Percentiles rank a stretch among this genome's conserved stretches.
These are phyloP conservation scores for Pseudobourletiella spinata DNA, from an alignment of 1,140 invertebrate genomes.

Conservation along the genomic window DNA sequence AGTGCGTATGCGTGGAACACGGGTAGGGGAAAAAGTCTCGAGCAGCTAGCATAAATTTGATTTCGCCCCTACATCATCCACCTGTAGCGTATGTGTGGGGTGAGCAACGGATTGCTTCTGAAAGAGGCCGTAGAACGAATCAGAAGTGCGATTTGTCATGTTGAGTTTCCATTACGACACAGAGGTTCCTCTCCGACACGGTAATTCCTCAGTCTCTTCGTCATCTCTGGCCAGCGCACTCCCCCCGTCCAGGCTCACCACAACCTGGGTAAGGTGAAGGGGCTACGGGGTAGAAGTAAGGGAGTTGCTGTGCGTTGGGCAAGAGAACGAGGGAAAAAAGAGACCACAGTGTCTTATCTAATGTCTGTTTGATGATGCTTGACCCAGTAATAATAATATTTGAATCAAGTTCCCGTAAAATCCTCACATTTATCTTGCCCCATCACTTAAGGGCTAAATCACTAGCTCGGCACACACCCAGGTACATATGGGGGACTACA, in stretches of 20 bases:
- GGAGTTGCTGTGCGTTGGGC: too few species aligned
- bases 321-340: background rate
- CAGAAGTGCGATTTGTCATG: conserved; percentile 21
- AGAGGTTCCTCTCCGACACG: conserved; percentile 14
- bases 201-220: background rate
- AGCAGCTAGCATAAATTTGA: too few species aligned
- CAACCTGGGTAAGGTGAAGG: too few species aligned
- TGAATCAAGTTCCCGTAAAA: background rate
- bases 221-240: too few species aligned
- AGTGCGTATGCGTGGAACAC: too few species aligned
- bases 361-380: conserved; percentile 2
- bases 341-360: background rate
- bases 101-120: background rate
- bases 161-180: conserved; percentile 17
- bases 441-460: background rate
- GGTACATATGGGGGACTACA: too few species aligned
- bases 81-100: too few species aligned
- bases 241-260: too few species aligned
- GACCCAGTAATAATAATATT: conserved; percentile 7
- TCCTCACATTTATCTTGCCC: background rate
- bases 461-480: too few species aligned
- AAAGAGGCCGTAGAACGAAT: conserved; percentile 18
- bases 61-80: too few species aligned
- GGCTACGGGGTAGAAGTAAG: too few species aligned
- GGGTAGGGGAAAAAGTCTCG: too few species aligned